These are phyloP conservation scores for Phenganax subtilis DNA, from an alignment of 92 coral and sea anemone genomes.

Conservation along the genomic window DNA sequence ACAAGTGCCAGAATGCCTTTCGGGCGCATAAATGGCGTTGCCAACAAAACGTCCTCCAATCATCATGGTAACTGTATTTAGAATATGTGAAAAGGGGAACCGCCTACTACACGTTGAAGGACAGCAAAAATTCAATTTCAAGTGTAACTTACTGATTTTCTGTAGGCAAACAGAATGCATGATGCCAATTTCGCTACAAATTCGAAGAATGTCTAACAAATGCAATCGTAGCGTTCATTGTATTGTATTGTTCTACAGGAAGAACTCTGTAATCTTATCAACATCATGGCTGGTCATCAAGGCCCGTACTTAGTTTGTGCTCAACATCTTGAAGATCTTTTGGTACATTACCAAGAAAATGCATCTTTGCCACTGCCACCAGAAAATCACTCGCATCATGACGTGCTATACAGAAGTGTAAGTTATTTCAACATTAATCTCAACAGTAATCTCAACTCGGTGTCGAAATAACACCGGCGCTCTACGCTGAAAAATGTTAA, in stretches of 20 bases:
- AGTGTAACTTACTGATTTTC: background rate
- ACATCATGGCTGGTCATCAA: slow-evolving; percentile 69
- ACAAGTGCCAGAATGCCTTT: no score
- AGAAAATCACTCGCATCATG: slow-evolving; percentile 79
- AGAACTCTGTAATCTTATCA: slow-evolving; percentile 61
- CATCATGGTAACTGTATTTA: no score
- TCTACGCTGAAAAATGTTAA: background rate
- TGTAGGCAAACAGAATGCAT: background rate
- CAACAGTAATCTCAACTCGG: no score
- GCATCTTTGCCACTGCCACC: slow-evolving; percentile 44
- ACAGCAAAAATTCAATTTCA: background rate
- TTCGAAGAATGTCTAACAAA: background rate
- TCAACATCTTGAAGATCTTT: slow-evolving; percentile 64
- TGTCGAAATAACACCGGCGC: background rate
- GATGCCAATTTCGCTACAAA: background rate
- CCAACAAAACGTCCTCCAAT: no score
- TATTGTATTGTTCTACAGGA: slow-evolving; percentile 37
- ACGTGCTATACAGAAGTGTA: slow-evolving; percentile 78
- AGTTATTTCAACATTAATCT: background rate
- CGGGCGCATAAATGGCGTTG: no score
- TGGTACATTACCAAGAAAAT: slow-evolving; percentile 46
- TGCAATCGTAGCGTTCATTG: background rate
- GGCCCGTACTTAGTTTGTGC: slow-evolving; percentile 92
- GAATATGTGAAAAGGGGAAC: no score
- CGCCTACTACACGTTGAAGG: no score